Base-by-base conservation (phyloP, 2,888 invertebrate genomes). In the Plemyria rubiginata region DNA sequence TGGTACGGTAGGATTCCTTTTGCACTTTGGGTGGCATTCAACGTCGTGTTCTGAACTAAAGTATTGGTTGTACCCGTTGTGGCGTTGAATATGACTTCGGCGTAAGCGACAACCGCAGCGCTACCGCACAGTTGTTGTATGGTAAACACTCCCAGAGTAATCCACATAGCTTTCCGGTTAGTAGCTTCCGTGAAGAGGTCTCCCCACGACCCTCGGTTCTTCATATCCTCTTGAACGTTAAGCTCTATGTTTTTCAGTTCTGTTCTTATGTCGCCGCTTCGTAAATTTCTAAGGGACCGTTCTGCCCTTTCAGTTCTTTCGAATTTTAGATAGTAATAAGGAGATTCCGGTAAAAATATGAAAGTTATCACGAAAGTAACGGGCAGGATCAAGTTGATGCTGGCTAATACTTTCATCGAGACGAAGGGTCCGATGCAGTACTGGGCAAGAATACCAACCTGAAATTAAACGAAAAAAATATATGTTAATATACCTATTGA, bases 261-360 rank as follows among this genome's bases (percentile, higher is more conserved):
- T 61, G 85, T 86, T 78, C 90, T 87, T 68, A 94, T 93, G 59
- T 93, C 90, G 65, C 93, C 93, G 49, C 94, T 94, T 65, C 96
- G 89, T 51, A 96, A 82, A 78, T 92, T 93, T 70, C 90, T 87
- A 62, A 96, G 87, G 13, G 95, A 92, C 65, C 90, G 81, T 69
- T 93, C 89, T 4, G 95, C 95, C 73, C 93, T 93, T 64, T 92
- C 87, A 62, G 88, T 91, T 67, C 93, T 88, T 71, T 92, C 93
- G 67, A 92, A 93, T 74, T 92, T 90, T 66, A 94, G 81, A 71
- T 93, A 90, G 79, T 91, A 94, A 72, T 94, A 93, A 13, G 95
- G 95, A 68, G 95, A 94, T 87, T 96, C 96, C n/a, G 96, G 96
- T 80, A 96, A 90, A 77, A 94, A 94, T 40, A 94, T 81, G 79